Evolutionary conservation across 2,113 vertebrate species (phyloP).

Genomic region (Corvus cornix): DNA sequence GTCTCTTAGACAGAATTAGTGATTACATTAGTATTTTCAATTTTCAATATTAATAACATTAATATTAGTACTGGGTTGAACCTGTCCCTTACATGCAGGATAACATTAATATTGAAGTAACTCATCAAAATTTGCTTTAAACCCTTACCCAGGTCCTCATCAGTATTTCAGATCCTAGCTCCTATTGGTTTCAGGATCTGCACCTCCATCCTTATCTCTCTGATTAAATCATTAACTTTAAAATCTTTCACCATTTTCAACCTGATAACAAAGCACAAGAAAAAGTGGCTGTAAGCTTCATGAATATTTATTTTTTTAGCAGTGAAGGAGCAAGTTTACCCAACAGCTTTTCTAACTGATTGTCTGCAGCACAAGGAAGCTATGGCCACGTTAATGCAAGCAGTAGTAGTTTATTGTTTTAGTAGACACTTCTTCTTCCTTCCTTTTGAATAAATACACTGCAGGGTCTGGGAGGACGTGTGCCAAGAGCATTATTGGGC

Average conservation of each 20-base stretch:
- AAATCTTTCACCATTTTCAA: not conserved
- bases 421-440: conserved; percentile 64
- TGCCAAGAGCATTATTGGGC: conserved; percentile 53
- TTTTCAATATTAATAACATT: not conserved
- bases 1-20: not conserved
- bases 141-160: not conserved
- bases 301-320: conserved; percentile 60
- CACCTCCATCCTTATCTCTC: not conserved
- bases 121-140: not conserved
- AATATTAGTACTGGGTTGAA: not conserved
- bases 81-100: not conserved
- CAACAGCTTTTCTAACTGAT: conserved; percentile 34
- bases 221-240: not conserved
- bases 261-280: not conserved
- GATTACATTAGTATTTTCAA: not conserved
- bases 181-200: not conserved
- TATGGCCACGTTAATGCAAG: conserved; percentile 25
- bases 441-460: conserved; percentile 59
- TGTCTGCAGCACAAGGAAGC: conserved; percentile 29
- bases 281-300: not conserved
- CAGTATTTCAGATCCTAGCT: not conserved
- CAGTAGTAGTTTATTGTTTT: conserved; percentile 61
- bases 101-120: not conserved
- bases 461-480: conserved; percentile 17
- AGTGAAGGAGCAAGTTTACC: conserved; percentile 39